phyloP scores from a whole-genome alignment of 2,113 vertebrate genomes.

The Leucoraja erinaceus region DNA sequence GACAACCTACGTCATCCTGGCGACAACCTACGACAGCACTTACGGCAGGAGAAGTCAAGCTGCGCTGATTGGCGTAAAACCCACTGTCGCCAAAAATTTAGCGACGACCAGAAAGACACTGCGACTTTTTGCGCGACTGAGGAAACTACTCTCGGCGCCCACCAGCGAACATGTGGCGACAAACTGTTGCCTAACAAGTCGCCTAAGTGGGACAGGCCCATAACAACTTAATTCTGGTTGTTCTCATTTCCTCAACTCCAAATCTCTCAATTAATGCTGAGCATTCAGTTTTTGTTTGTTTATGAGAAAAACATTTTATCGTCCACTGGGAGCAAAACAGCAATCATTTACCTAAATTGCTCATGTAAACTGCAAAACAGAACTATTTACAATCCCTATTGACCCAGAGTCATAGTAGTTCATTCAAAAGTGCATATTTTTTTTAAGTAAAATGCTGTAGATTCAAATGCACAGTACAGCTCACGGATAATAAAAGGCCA shows the following conservation, averaged over 20 bases:
- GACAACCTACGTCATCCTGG: too few species aligned
- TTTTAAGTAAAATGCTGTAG: background rate
- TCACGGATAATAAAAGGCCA: background rate
- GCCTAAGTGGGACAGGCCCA: too few species aligned
- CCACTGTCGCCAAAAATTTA: too few species aligned
- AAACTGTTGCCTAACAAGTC: too few species aligned
- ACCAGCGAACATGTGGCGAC: too few species aligned
- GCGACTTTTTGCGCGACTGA: too few species aligned
- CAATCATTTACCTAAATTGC: background rate
- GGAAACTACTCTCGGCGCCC: too few species aligned
- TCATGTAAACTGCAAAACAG: background rate
- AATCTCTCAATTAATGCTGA: conserved; percentile 22
- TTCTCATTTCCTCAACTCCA: background rate
- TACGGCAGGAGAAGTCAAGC: too few species aligned
- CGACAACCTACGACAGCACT: too few species aligned
- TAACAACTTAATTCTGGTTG: background rate
- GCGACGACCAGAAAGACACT: too few species aligned
- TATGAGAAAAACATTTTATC: background rate
- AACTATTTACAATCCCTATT: background rate
- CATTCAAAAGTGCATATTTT: background rate
- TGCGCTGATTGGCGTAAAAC: too few species aligned
- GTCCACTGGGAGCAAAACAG: background rate
- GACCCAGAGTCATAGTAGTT: background rate
- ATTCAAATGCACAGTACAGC: background rate
- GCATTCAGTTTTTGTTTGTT: background rate